Evolutionary conservation across 2,113 vertebrate genomes (phyloP).

Genomic region (Grammomys surdaster): DNA sequence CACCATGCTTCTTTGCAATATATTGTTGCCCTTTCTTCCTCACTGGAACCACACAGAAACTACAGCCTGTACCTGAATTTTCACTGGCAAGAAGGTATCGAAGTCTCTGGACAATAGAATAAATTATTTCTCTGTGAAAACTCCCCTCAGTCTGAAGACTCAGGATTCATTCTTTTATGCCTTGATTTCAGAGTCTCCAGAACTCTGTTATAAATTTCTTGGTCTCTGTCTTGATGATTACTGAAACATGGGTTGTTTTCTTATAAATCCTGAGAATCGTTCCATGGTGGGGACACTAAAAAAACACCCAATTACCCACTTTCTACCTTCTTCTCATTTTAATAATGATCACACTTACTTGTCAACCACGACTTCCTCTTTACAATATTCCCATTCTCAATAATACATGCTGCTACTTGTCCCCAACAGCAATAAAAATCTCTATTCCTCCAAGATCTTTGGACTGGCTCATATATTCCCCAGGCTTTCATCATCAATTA

Average conservation of each 20-base stretch:
- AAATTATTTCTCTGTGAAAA: neutral
- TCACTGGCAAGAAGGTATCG: neutral
- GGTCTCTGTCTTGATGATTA: neutral
- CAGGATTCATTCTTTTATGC: neutral
- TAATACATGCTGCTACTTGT: neutral
- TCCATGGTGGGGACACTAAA: neutral
- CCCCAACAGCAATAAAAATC: neutral
- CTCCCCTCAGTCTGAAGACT: neutral
- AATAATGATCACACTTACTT: neutral
- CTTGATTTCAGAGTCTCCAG: neutral
- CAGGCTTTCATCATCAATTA: neutral
- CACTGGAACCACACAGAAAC: neutral
- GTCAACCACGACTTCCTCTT: neutral
- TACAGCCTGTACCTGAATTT: neutral
- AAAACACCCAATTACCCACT: neutral
- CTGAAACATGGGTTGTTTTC: neutral
- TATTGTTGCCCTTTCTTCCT: neutral
- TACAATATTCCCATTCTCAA: neutral
- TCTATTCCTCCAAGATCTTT: neutral
- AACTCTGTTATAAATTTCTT: neutral
- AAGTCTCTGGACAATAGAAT: neutral
- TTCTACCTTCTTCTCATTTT: neutral
- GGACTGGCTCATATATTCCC: neutral
- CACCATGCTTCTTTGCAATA: neutral
- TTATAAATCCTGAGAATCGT: neutral